Evolutionary conservation across 2,888 invertebrate genomes (phyloP).

Genomic region (Sesia apiformis): DNA sequence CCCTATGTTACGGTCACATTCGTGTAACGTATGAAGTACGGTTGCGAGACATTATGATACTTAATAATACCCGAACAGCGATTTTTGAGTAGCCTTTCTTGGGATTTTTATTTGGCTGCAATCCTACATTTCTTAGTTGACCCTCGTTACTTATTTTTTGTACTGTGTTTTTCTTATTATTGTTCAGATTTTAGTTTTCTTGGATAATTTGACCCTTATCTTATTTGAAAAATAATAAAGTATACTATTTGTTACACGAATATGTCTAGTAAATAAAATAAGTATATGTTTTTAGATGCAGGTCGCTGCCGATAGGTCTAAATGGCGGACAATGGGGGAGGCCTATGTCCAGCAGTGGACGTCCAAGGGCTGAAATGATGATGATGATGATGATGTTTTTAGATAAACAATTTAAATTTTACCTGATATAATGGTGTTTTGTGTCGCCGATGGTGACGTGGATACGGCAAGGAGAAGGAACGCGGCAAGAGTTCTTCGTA

Average conservation of each 20-base stretch:
- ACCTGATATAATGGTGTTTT: constrained; percentile 51
- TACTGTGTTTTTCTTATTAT: no score
- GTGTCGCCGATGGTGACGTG: constrained; percentile 52
- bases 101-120: neutral
- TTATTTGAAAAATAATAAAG: no score
- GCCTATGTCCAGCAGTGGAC: no score
- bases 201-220: no score
- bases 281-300: neutral
- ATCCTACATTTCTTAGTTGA: neutral
- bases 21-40: constrained; percentile 23
- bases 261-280: no score
- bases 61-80: neutral
- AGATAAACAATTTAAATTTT: constrained; percentile 11
- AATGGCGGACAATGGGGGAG: no score
- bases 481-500: constrained; percentile 39
- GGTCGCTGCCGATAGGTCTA: no score
- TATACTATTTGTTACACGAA: no score
- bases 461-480: constrained; percentile 45
- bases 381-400: no score
- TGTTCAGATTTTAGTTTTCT: no score
- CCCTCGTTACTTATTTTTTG: no score
- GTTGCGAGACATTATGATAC: constrained; percentile 4
- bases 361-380: no score
- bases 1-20: constrained; percentile 20
- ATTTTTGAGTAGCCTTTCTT: neutral